Evolutionary conservation across 2,113 vertebrate species (phyloP).

Genomic region (Hipposideros armiger): DNA sequence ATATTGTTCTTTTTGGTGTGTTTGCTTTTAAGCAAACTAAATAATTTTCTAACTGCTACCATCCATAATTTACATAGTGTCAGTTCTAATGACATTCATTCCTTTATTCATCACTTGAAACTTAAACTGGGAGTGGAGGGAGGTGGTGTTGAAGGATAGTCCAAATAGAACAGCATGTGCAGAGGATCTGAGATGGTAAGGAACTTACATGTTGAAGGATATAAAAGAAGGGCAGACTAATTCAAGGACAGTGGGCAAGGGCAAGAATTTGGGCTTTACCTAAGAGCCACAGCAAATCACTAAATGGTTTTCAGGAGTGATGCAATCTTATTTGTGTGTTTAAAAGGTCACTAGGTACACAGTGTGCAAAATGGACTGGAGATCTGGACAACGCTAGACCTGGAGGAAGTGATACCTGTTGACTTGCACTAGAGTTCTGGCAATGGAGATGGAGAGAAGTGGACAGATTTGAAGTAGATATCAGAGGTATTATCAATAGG

Average conservation of each 20-base stretch:
- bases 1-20: conserved; percentile 13
- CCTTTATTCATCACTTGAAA: background rate
- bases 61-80: background rate
- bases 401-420: background rate
- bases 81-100: background rate
- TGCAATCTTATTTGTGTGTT: background rate
- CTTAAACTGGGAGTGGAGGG: background rate
- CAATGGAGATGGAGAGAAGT: background rate
- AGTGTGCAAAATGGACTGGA: background rate
- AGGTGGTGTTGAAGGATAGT: background rate
- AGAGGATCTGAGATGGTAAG: background rate
- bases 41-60: conserved; percentile 1
- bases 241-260: background rate
- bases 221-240: background rate
- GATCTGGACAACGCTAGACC: background rate
- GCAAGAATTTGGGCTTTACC: background rate
- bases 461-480: background rate
- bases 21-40: conserved; percentile 26
- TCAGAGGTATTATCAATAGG: background rate
- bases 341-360: background rate
- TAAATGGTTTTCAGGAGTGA: background rate
- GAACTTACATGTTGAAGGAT: background rate
- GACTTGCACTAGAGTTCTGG: background rate
- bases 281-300: conserved; percentile 25
- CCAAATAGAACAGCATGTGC: background rate